Base-by-base conservation (phyloP, 37 sponge, comb jelly and placozoan genomes). In the Ianthella basta region DNA sequence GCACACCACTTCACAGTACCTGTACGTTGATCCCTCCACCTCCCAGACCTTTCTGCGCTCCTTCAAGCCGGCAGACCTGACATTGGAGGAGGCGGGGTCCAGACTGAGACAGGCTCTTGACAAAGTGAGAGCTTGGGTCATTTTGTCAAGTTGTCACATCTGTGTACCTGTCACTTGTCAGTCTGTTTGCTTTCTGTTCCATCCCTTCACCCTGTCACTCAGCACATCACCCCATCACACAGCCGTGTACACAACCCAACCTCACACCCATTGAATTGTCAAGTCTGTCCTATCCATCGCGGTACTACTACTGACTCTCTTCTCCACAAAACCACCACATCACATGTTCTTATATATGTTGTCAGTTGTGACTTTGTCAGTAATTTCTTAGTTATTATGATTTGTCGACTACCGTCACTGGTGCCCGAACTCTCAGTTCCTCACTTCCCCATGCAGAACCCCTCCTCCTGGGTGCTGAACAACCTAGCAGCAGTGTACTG, bases 401-500 rank as follows among this genome's bases (percentile, higher is more conserved):
- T 35, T 5, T 27, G 73, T 27, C 55, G 0, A 16, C 33, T 56
- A 14, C 35, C 0, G 6, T 27, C 29, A 21, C 53, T 60, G 66
- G 50, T 36, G 23, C 14, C 19, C 15, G 15, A 34, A 77, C 30
- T 20, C 0, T 44, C 8, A 8, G 8, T 8, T 8, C 50, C 50
- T 3, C 50, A 3, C 55, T 55, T 40, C 35, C 30, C 53, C 54
- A 55, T 56, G 0, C 63, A 91, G 92, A 88, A 91, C 66, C 25
- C 80, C 5, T 56, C 73, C 55, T 88, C 86, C 40, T 94, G 95
- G 95, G 90, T 91, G 55, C 34, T 91, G 25, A 83, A 86, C 59
- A 84, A 87, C 60, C 69, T 91, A 35, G 95, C 95, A 55, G 92
- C 92, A 36, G 87, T 91, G 67, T 94, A 94, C 80, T 94, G 95